phyloP scores from a whole-genome alignment of 1,140 invertebrate species.

The Drosophila sp. region DNA sequence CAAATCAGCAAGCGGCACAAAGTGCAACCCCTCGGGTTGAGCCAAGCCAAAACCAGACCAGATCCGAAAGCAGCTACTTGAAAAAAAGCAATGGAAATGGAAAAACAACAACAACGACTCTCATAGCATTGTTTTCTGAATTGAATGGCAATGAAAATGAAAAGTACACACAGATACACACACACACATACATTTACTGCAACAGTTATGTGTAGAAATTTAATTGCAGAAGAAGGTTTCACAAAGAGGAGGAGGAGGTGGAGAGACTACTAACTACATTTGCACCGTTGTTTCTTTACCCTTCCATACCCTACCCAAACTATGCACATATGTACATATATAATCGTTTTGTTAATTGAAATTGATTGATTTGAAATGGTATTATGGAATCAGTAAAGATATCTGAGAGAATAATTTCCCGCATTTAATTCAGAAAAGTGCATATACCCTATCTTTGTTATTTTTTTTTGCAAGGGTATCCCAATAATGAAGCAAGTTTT shows the following conservation, averaged over 20 bases:
- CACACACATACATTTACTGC: slow-evolving; percentile 17
- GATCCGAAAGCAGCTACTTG: slow-evolving; percentile 20
- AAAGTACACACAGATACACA: slow-evolving; percentile 46
- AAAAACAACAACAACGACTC: slow-evolving; percentile 39
- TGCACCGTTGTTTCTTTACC: background rate
- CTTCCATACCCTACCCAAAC: background rate
- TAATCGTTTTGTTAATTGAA: no score
- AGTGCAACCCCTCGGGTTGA: slow-evolving; percentile 1
- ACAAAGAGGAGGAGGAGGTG: background rate
- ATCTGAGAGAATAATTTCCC: no score
- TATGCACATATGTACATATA: no score
- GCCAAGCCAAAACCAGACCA: slow-evolving; percentile 6
- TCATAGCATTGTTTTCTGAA: slow-evolving; percentile 70
- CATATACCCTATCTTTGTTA: no score
- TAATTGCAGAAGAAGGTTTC: slow-evolving; percentile 63
- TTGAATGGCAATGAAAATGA: slow-evolving; percentile 77
- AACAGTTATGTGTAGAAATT: slow-evolving; percentile 53
- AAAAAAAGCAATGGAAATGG: slow-evolving; percentile 39
- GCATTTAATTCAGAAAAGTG: no score
- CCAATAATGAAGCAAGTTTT: slow-evolving; percentile 10
- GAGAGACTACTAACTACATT: background rate
- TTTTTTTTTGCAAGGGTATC: no score
- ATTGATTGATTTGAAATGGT: no score
- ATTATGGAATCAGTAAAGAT: no score
- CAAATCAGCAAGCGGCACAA: slow-evolving; percentile 35